Evolutionary conservation across 2,797 vertebrate species (phyloP).

Genomic region (Tiaroga cobitis): DNA sequence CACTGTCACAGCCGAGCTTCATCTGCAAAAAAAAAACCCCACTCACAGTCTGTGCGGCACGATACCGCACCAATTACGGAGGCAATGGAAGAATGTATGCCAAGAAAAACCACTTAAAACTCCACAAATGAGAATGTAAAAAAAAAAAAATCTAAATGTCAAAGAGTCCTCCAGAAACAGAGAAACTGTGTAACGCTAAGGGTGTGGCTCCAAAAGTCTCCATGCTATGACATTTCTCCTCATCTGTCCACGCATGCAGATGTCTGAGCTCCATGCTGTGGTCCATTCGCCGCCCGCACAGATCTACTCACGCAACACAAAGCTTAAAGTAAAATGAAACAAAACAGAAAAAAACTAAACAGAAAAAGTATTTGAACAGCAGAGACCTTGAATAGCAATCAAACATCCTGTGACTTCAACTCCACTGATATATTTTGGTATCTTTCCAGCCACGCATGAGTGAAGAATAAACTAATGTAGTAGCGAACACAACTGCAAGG

Average conservation of each 20-base stretch:
- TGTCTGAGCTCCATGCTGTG: constrained; percentile 10
- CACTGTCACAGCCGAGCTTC: constrained; percentile 55
- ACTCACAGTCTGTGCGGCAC: constrained; percentile 61
- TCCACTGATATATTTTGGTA: constrained; percentile 61
- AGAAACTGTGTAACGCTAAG: constrained; percentile 34
- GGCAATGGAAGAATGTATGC: constrained; percentile 30
- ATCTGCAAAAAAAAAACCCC: constrained; percentile 54
- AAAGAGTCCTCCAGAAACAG: constrained; percentile 22
- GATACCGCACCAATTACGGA: constrained; percentile 34
- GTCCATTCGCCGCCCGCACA: constrained; percentile 6
- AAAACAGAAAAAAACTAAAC: constrained; percentile 49
- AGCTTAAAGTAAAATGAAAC: constrained; percentile 37
- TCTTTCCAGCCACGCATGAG: constrained; percentile 65
- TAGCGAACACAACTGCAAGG: constrained; percentile 33
- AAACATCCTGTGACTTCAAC: constrained; percentile 52
- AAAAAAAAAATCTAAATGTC: background rate
- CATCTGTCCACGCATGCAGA: constrained; percentile 15
- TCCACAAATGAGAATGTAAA: background rate
- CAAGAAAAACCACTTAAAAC: constrained; percentile 37
- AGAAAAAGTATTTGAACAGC: background rate
- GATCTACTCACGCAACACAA: constrained; percentile 1
- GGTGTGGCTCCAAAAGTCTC: constrained; percentile 51
- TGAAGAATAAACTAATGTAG: constrained; percentile 51
- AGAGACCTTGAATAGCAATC: constrained; percentile 52
- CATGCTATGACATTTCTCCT: constrained; percentile 42